phyloP scores from a whole-genome alignment of 2,888 invertebrate genomes.

The Frankliniella fusca region DNA sequence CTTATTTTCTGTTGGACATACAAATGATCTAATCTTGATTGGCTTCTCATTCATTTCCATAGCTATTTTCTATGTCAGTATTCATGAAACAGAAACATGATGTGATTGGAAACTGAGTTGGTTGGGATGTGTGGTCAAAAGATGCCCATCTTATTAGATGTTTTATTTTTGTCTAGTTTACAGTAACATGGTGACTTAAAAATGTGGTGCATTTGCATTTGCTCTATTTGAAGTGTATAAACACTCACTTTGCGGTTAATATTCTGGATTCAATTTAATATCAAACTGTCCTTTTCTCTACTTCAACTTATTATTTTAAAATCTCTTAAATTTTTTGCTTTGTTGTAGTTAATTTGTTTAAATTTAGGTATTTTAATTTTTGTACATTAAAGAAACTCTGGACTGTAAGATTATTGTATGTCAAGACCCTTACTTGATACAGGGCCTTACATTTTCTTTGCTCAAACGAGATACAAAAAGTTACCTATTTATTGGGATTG shows the following conservation, averaged over 20 bases:
- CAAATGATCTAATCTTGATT: no score
- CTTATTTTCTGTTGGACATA: no score
- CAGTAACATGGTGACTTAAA: neutral
- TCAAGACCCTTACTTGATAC: neutral
- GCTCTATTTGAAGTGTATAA: neutral
- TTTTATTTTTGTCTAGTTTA: slow-evolving; percentile 12
- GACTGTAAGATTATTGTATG: no score
- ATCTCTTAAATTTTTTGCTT: no score
- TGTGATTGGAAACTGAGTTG: no score
- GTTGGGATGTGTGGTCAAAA: no score
- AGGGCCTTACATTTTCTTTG: slow-evolving; percentile 9
- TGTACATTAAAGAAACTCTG: neutral
- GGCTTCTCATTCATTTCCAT: no score
- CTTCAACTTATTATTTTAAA: no score
- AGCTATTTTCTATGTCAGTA: no score
- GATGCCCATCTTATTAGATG: neutral
- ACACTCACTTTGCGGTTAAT: neutral
- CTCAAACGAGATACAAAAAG: slow-evolving; percentile 12
- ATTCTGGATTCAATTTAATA: neutral
- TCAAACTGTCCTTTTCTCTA: neutral
- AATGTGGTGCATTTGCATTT: neutral
- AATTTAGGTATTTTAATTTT: neutral
- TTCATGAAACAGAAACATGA: no score
- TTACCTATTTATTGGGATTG: slow-evolving; percentile 12
- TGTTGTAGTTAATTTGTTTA: neutral